A percentile compares a stretch with the other conserved stretches of the same genome.
phyloP scores from a whole-genome alignment of 30 jellyfish, hydroid and myxozoan species.

The Chironex yamaguchii region DNA sequence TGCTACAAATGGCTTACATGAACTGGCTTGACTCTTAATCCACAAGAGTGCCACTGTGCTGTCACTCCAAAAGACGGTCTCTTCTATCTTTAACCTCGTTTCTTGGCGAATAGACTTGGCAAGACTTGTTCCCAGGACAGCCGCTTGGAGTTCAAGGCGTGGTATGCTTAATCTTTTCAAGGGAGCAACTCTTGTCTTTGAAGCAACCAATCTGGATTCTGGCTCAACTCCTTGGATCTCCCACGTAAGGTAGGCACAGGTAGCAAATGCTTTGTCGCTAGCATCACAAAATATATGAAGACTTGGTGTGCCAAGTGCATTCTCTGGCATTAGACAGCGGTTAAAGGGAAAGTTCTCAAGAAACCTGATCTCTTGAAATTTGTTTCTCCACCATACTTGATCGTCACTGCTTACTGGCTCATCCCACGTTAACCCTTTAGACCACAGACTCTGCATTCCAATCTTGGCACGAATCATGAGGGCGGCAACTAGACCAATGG shows the following conservation, averaged over 20 bases:
- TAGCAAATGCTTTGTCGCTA: slow-evolving; percentile 63
- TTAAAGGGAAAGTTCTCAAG: slow-evolving; percentile 27
- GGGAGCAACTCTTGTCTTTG: slow-evolving; percentile 61
- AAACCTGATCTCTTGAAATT: slow-evolving; percentile 34
- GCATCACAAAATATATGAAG: slow-evolving; percentile 62
- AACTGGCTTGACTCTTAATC: slow-evolving; percentile 18
- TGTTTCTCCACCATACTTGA: slow-evolving; percentile 17
- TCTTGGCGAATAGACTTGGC: slow-evolving; percentile 17
- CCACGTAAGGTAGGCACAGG: slow-evolving; percentile 40
- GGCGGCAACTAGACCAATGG: slow-evolving; percentile 62
- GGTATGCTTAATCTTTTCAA: slow-evolving; percentile 38
- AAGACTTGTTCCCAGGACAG: slow-evolving; percentile 45
- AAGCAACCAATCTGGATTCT: slow-evolving; percentile 14
- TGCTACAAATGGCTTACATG: slow-evolving; percentile 57
- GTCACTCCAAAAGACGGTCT: slow-evolving; percentile 57
- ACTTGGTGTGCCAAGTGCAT: slow-evolving; percentile 34
- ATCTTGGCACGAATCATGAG: slow-evolving; percentile 24
- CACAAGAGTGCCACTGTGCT: slow-evolving; percentile 33
- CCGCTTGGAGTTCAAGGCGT: slow-evolving; percentile 58
- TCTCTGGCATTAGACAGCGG: slow-evolving; percentile 21
- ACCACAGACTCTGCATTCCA: slow-evolving; percentile 41
- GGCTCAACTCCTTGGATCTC: slow-evolving; percentile 22
- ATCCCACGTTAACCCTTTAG: slow-evolving; percentile 57
- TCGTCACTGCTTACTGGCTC: slow-evolving; percentile 35
- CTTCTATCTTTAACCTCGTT: not conserved